Evolutionary conservation across 2,113 vertebrate genomes (phyloP).

Genomic region (Willisornis vidua): DNA sequence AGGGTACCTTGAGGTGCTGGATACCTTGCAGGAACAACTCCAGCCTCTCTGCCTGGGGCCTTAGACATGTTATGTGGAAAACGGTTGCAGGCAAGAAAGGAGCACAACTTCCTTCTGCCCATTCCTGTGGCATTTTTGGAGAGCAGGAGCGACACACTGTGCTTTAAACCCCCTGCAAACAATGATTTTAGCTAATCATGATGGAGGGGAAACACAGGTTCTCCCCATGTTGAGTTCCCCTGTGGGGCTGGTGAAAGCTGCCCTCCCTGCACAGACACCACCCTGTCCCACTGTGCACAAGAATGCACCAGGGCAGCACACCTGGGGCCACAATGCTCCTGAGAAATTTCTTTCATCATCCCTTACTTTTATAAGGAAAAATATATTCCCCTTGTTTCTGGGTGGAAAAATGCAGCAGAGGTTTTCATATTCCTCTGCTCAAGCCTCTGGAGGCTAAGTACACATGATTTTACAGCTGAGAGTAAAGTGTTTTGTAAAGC

Average conservation of each 20-base stretch:
- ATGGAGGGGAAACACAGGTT: neutral
- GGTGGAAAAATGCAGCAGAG: neutral
- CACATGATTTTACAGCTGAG: neutral
- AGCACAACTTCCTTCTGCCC: neutral
- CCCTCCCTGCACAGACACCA: neutral
- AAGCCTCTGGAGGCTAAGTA: neutral
- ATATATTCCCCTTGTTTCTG: neutral
- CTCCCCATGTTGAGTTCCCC: neutral
- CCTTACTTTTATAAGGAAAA: neutral
- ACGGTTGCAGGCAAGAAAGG: neutral
- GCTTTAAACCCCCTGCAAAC: neutral
- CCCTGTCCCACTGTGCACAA: neutral
- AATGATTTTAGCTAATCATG: neutral
- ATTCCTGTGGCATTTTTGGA: neutral
- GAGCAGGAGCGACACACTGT: rapidly evolving
- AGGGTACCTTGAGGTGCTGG: neutral
- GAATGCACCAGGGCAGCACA: neutral
- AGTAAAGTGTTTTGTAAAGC: neutral
- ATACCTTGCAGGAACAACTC: neutral
- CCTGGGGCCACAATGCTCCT: neutral
- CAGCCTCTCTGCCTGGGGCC: neutral
- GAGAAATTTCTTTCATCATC: neutral
- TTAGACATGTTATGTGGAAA: rapidly evolving
- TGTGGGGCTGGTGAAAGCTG: neutral
- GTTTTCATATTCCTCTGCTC: neutral